phyloP scores from a whole-genome alignment of 2,888 invertebrate species.

The Orthosia cruda region DNA sequence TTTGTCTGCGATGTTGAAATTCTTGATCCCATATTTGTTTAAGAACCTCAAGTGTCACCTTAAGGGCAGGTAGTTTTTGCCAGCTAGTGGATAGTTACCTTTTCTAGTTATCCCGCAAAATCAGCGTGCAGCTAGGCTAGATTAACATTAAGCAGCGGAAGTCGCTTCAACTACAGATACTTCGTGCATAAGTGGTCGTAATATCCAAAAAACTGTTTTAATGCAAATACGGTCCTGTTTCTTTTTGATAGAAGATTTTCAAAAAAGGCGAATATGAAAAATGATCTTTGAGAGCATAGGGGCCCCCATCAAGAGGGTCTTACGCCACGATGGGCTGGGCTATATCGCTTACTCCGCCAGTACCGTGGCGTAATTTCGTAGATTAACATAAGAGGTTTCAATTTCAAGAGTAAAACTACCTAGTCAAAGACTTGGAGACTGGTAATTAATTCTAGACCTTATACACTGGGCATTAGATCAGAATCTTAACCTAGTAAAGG shows the following conservation, averaged over 20 bases:
- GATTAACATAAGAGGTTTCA: not conserved
- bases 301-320: not conserved
- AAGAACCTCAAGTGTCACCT: too few relatives aligned
- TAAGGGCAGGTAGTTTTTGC: too few relatives aligned
- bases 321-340: too few relatives aligned
- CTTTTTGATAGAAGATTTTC: not conserved
- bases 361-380: not conserved
- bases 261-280: not conserved
- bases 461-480: not conserved
- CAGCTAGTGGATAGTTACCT: too few relatives aligned
- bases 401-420: not conserved
- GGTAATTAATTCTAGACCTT: not conserved
- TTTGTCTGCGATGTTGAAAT: not conserved
- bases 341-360: too few relatives aligned
- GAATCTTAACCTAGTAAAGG: slow-evolving; percentile 29
- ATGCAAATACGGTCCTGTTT: not conserved
- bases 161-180: not conserved
- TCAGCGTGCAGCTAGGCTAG: not conserved
- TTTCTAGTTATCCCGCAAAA: too few relatives aligned
- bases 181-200: not conserved
- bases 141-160: not conserved
- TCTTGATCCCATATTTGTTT: too few relatives aligned
- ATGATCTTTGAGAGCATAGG: not conserved
- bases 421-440: not conserved
- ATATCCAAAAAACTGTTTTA: not conserved